A percentile compares a stretch with the other conserved stretches of the same genome.
Evolutionary conservation across 2,797 vertebrate species (phyloP).

Genomic region (Cyprinodon diabolis): DNA sequence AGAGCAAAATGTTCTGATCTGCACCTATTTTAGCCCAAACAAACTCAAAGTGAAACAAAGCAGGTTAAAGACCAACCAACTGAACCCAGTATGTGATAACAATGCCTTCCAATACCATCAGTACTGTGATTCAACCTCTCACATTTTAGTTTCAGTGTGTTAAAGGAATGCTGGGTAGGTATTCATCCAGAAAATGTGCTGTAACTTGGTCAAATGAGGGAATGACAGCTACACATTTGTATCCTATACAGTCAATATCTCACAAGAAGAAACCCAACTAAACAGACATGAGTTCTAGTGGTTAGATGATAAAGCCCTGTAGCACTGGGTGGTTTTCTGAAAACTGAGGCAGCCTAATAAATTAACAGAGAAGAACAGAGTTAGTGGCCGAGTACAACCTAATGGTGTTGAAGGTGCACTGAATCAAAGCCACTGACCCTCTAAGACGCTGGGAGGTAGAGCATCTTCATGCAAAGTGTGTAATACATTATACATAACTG

Average conservation of each 20-base stretch:
- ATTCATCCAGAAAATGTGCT: not conserved
- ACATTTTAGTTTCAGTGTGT: not conserved
- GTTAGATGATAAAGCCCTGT: not conserved
- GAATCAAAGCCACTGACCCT: too few species aligned
- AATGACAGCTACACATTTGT: too few species aligned
- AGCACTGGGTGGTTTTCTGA: not conserved
- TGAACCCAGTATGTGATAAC: constrained; percentile 8
- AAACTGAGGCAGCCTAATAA: not conserved
- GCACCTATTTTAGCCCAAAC: constrained; percentile 38
- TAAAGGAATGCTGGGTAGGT: not conserved
- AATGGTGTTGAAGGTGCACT: too few species aligned
- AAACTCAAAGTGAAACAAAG: constrained; percentile 14
- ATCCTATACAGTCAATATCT: not conserved
- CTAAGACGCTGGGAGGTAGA: too few species aligned
- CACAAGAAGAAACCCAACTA: not conserved
- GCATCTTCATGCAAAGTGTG: not conserved
- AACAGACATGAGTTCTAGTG: not conserved
- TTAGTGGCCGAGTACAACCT: too few species aligned
- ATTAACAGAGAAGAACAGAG: not conserved
- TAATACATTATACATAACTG: not conserved
- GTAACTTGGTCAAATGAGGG: not conserved
- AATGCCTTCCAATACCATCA: not conserved
- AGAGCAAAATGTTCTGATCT: constrained; percentile 8
- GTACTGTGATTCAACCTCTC: not conserved
- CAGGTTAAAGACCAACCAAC: constrained; percentile 21